These are phyloP conservation scores for Bufo bufo DNA, from an alignment of 2,113 vertebrate species.

Conservation along the genomic window DNA sequence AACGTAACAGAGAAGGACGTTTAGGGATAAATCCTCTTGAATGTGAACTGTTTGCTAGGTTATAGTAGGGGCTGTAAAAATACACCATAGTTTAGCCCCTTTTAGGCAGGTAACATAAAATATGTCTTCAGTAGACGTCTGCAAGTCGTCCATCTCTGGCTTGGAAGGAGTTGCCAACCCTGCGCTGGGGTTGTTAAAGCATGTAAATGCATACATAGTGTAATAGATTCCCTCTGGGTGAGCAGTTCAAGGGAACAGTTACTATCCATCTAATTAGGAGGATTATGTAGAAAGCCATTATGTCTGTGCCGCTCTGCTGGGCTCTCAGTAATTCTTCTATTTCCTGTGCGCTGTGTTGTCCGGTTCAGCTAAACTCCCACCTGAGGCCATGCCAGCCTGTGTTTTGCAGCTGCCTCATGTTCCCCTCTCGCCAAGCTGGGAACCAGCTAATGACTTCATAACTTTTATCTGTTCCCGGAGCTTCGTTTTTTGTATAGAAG, in stretches of 20 bases:
- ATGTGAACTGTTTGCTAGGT: not conserved
- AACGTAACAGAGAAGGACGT: not conserved
- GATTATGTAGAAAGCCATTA: not conserved
- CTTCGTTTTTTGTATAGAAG: not conserved
- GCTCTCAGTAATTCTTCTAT: not conserved
- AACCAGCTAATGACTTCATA: not conserved
- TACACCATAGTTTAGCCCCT: not conserved
- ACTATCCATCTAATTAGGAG: constrained; percentile 33
- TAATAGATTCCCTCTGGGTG: constrained; percentile 33
- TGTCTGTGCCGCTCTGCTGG: constrained; percentile 1
- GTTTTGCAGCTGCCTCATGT: not conserved
- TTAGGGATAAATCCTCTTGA: not conserved
- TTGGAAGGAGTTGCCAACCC: not conserved
- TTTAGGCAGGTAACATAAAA: not conserved
- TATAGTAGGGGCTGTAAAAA: not conserved
- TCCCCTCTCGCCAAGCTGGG: not conserved
- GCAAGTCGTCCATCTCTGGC: not conserved
- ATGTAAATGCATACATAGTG: not conserved
- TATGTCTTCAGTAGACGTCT: constrained; percentile 3
- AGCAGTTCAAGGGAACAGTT: constrained; percentile 40
- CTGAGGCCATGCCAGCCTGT: not conserved
- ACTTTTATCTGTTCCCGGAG: not conserved
- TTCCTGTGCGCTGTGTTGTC: not conserved
- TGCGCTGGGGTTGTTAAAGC: not conserved
- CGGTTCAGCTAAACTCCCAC: not conserved